phyloP scores from a whole-genome alignment of 1,140 invertebrate genomes.

The Drosophila albomicans region DNA sequence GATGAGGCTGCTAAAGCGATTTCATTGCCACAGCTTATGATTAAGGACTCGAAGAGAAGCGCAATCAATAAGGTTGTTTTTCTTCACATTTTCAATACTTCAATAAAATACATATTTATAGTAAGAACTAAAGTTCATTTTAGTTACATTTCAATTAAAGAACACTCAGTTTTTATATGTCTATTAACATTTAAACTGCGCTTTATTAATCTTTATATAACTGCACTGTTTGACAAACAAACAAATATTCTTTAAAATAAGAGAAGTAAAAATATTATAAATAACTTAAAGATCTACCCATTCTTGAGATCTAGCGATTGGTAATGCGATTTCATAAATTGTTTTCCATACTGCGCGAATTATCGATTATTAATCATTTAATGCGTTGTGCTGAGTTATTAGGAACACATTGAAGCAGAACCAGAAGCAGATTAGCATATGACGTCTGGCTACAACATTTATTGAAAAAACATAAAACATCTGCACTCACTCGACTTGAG shows the following conservation, averaged over 20 bases:
- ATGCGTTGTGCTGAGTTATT: slow-evolving; percentile 6
- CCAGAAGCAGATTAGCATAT: slow-evolving; percentile 19
- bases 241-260: neutral
- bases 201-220: too few species aligned
- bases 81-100: too few species aligned
- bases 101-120: too few species aligned
- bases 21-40: slow-evolving; percentile 2
- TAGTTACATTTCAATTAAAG: too few species aligned
- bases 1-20: slow-evolving; percentile 2
- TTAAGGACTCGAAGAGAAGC: neutral
- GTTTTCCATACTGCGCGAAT: neutral
- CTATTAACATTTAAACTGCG: too few species aligned
- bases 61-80: neutral
- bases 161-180: too few species aligned
- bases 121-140: too few species aligned
- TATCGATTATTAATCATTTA: neutral
- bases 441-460: slow-evolving; percentile 48
- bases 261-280: neutral
- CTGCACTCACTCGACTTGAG: slow-evolving; percentile 33
- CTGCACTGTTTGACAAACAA: too few species aligned
- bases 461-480: slow-evolving; percentile 59
- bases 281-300: neutral
- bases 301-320: neutral
- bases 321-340: neutral
- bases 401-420: slow-evolving; percentile 19